phyloP scores from a whole-genome alignment of 2,113 vertebrate genomes.

The Centropus unirufus region DNA sequence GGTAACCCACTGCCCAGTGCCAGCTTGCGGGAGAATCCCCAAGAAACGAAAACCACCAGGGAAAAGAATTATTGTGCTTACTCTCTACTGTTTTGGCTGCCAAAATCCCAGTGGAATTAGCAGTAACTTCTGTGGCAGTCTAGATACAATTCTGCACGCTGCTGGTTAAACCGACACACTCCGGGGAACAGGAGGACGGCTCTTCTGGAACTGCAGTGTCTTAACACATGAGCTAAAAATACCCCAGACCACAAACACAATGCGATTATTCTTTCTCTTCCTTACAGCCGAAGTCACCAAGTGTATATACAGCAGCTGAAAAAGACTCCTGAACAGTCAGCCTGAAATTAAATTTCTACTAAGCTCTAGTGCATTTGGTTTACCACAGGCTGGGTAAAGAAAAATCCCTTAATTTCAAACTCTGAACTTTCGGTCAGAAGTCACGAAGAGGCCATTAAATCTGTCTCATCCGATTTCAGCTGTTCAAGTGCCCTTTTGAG shows the following conservation, averaged over 20 bases:
- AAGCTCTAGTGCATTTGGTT: neutral
- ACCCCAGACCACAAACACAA: neutral
- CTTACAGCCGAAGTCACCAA: constrained; percentile 6
- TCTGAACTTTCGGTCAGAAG: constrained; percentile 55
- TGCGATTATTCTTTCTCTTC: neutral
- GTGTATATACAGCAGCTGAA: neutral
- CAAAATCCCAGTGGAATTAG: neutral
- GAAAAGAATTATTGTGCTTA: neutral
- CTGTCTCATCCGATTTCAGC: constrained; percentile 58
- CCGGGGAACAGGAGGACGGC: neutral
- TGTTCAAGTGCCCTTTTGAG: constrained; percentile 62
- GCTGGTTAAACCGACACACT: constrained; percentile 21
- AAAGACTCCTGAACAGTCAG: neutral
- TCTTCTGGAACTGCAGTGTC: constrained; percentile 28
- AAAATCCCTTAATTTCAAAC: constrained; percentile 18
- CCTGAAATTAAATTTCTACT: neutral
- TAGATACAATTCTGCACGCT: neutral
- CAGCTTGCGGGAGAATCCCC: neutral
- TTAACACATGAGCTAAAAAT: constrained; percentile 34
- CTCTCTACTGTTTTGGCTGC: neutral
- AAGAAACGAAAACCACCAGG: neutral
- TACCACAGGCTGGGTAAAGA: neutral
- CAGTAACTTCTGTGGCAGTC: neutral
- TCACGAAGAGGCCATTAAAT: constrained; percentile 47
- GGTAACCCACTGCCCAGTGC: neutral